A percentile compares a stretch with the other conserved stretches of the same genome.
phyloP scores from a whole-genome alignment of 2,797 vertebrate species.

The Typhlichthys subterraneus region DNA sequence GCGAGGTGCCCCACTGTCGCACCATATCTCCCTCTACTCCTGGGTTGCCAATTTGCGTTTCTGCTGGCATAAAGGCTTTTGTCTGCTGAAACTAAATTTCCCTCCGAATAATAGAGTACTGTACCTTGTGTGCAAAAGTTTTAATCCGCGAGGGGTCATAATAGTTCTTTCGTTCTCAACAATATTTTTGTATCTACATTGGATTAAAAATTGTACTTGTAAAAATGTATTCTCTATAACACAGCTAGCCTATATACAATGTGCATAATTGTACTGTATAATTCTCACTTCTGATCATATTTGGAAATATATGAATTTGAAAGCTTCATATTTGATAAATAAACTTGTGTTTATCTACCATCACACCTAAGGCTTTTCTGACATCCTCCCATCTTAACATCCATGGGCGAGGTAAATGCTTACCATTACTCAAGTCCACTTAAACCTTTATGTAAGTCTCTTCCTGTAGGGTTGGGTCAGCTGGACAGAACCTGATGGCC shows the following conservation, averaged over 20 bases:
- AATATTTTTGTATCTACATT: too few relatives aligned
- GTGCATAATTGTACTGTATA: too few relatives aligned
- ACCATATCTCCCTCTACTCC: conserved; percentile 63
- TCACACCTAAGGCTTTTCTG: too few relatives aligned
- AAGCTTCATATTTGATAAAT: not conserved
- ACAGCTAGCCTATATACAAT: too few relatives aligned
- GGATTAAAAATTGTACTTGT: too few relatives aligned
- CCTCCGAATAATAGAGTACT: conserved; percentile 15
- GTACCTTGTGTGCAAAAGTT: conserved; percentile 30
- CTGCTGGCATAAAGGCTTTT: conserved; percentile 58
- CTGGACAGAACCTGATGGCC: conserved; percentile 43
- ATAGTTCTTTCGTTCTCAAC: conserved; percentile 39
- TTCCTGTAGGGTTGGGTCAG: conserved; percentile 41
- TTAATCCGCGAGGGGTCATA: conserved; percentile 47
- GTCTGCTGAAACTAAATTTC: conserved; percentile 55
- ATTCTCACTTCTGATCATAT: too few relatives aligned
- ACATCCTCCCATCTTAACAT: too few relatives aligned
- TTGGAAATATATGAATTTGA: not conserved
- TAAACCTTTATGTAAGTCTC: conserved; percentile 18
- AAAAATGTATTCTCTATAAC: too few relatives aligned
- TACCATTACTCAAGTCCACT: conserved; percentile 26
- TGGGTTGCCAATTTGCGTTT: conserved; percentile 61
- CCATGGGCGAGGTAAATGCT: conserved; percentile 19
- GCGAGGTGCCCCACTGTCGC: conserved; percentile 51
- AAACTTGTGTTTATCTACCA: too few relatives aligned